Conservation (phyloP, 2,888 invertebrate genomes). For the Sphecodes monilicornis region DNA sequence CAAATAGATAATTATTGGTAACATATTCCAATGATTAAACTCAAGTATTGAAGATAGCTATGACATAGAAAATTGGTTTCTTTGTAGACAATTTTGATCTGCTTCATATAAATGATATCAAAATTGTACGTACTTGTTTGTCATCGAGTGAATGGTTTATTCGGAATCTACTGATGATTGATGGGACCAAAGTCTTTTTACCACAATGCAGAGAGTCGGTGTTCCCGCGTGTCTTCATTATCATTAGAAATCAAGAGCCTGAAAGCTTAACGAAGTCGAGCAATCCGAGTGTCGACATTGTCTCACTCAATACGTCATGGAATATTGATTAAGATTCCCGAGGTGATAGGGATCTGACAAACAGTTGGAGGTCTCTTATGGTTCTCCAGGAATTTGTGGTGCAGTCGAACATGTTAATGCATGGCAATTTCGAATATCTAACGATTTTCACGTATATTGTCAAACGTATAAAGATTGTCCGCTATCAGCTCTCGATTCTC, state of each 20-base stretch:
- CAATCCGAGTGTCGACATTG: neutral
- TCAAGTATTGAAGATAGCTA: no score
- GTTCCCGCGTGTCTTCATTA: conserved; percentile 1
- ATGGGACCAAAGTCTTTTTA: neutral
- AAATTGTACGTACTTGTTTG: neutral
- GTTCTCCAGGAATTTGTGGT: neutral
- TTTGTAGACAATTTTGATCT: neutral
- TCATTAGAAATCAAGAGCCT: neutral
- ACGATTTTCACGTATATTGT: neutral
- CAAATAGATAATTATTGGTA: neutral
- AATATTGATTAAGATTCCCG: neutral
- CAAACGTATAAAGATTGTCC: neutral
- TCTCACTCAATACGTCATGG: neutral
- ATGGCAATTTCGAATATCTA: neutral
- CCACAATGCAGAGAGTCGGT: neutral
- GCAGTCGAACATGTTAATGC: neutral
- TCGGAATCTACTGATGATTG: neutral
- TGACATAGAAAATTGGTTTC: neutral
- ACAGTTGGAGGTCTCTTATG: neutral
- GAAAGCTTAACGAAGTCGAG: conserved; percentile 11
- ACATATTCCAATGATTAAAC: neutral
- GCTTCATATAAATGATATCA: neutral
- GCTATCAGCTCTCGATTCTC: neutral
- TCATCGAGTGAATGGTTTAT: neutral
- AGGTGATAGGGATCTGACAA: neutral